phyloP scores from a whole-genome alignment of 2,888 invertebrate genomes.

The Nemotelus pantherinus region DNA sequence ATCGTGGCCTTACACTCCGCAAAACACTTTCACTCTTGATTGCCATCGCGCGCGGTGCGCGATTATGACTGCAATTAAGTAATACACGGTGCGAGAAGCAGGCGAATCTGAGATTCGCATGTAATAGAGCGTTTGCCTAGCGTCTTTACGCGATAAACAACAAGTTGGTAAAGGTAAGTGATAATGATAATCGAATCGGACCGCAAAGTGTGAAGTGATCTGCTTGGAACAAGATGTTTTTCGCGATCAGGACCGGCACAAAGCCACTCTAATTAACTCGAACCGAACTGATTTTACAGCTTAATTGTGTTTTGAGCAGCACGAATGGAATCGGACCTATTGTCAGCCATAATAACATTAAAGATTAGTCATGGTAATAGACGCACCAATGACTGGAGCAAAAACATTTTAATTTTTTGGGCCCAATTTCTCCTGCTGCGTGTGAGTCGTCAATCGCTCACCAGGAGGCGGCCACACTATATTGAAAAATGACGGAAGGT shows the following conservation, averaged over 20 bases:
- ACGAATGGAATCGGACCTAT: background rate
- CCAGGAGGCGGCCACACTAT: no score
- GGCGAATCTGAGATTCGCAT: slow-evolving; percentile 6
- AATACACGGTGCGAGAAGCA: background rate
- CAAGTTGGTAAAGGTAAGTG: slow-evolving; percentile 29
- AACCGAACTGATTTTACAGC: background rate
- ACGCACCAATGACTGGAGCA: background rate
- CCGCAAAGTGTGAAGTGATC: slow-evolving; percentile 9
- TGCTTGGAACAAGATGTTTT: slow-evolving; percentile 7
- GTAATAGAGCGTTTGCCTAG: background rate
- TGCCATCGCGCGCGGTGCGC: background rate
- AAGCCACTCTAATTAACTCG: slow-evolving; percentile 10
- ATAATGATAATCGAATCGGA: background rate
- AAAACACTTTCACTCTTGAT: slow-evolving; percentile 35
- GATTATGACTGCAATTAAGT: slow-evolving; percentile 25
- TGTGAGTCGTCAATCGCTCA: no score
- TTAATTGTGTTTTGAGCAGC: background rate
- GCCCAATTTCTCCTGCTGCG: no score
- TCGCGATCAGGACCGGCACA: no score
- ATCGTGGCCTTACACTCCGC: slow-evolving; percentile 3
- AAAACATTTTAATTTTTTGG: no score
- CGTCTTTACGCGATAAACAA: slow-evolving; percentile 6
- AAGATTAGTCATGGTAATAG: background rate
- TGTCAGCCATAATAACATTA: background rate
- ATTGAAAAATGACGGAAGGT: background rate